Conservation (phyloP, 2,888 invertebrate species). For the Scelioninae gen. 1 region DNA sequence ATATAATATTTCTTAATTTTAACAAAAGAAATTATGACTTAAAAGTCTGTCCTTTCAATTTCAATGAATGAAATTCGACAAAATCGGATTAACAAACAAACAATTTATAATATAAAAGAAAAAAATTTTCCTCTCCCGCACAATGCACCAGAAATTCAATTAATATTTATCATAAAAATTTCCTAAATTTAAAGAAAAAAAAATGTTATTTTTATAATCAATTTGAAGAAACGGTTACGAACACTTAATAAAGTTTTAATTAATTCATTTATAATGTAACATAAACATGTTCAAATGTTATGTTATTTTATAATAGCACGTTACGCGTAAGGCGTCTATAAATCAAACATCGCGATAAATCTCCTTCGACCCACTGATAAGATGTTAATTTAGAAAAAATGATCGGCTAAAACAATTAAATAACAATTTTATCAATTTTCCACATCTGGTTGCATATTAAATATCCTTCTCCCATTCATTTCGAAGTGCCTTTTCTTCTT, state of each 20-base stretch:
- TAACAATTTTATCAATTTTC: constrained; percentile 56
- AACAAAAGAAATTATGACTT: too few species aligned
- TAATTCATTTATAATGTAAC: constrained; percentile 31
- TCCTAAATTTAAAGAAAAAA: too few species aligned
- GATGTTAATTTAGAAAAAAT: constrained; percentile 11
- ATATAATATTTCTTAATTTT: too few species aligned
- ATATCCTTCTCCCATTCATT: constrained; percentile 27
- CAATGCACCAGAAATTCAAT: too few species aligned
- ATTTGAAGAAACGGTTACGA: too few species aligned
- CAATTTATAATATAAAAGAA: too few species aligned
- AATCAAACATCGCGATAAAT: constrained; percentile 58
- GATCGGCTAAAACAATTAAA: constrained; percentile 44
- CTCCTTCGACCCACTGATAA: constrained; percentile 25
- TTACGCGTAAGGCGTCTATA: constrained; percentile 12
- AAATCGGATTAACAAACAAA: too few species aligned
- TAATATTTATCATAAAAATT: too few species aligned
- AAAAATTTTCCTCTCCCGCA: too few species aligned
- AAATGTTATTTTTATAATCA: too few species aligned
- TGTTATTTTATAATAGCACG: not conserved
- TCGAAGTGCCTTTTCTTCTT: constrained; percentile 28
- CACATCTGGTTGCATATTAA: constrained; percentile 41
- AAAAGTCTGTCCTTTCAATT: too few species aligned
- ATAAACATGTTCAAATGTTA: constrained; percentile 34
- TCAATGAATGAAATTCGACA: too few species aligned
- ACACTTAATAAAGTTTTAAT: constrained; percentile 34